These are phyloP conservation scores for Syngnathoides biaculeatus DNA, from an alignment of 2,113 vertebrate genomes.

Conservation along the genomic window DNA sequence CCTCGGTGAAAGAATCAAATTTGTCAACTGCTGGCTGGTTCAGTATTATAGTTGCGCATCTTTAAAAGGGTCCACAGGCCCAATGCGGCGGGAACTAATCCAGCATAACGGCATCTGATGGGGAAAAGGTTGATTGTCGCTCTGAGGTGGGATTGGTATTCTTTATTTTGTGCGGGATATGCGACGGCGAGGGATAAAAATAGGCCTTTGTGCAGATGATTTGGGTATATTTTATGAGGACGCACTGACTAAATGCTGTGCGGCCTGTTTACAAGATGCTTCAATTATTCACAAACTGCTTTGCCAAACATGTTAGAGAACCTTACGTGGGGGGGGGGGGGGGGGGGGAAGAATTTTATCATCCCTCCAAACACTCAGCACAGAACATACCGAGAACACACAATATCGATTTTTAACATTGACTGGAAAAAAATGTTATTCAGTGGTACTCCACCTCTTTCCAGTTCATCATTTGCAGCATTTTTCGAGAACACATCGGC, in stretches of 20 bases:
- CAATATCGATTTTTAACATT: too few relatives aligned
- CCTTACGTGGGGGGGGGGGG: constrained; percentile 23
- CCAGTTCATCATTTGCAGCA: too few relatives aligned
- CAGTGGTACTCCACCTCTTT: too few relatives aligned
- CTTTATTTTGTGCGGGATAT: constrained; percentile 39
- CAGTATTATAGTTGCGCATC: background rate
- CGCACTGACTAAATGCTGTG: background rate
- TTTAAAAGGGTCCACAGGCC: constrained; percentile 21
- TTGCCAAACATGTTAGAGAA: constrained; percentile 34
- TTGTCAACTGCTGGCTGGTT: constrained; percentile 27
- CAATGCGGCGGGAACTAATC: constrained; percentile 6
- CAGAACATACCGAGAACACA: background rate
- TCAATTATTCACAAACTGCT: constrained; percentile 42
- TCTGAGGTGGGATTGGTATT: constrained; percentile 61
- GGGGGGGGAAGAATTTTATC: constrained; percentile 27
- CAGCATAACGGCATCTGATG: constrained; percentile 20
- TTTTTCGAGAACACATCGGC: too few relatives aligned
- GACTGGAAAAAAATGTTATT: too few relatives aligned
- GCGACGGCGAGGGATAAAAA: constrained; percentile 34
- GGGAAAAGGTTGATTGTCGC: constrained; percentile 64
- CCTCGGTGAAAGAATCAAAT: constrained; percentile 18
- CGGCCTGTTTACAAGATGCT: constrained; percentile 29
- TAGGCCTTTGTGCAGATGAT: constrained; percentile 27
- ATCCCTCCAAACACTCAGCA: background rate
- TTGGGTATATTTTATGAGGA: constrained; percentile 7